phyloP scores from a whole-genome alignment of 2,797 vertebrate species.

The Hydrocynus forskahlii region DNA sequence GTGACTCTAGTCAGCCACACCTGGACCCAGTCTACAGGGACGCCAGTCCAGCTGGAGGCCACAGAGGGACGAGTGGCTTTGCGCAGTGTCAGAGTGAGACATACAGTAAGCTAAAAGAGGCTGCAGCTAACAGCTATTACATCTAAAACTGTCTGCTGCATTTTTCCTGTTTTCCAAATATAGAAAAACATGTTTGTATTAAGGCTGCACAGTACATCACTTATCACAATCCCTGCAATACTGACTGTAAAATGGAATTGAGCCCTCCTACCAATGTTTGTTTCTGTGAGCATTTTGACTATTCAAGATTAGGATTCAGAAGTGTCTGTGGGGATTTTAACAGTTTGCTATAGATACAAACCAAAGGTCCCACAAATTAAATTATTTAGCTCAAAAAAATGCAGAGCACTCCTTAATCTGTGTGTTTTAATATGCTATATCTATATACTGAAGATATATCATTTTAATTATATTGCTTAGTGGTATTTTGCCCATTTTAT shows the following conservation, averaged over 20 bases:
- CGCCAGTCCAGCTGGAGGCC: constrained; percentile 19
- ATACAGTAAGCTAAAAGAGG: background rate
- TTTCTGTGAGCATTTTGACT: background rate
- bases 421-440: background rate
- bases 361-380: background rate
- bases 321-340: background rate
- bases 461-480: too few relatives aligned
- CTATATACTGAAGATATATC: background rate
- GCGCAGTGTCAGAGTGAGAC: background rate
- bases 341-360: too few relatives aligned
- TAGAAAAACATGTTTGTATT: background rate
- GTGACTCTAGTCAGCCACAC: constrained; percentile 54
- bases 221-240: too few relatives aligned
- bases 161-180: background rate
- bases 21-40: constrained; percentile 44
- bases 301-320: background rate
- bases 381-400: background rate
- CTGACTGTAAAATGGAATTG: too few relatives aligned
- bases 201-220: too few relatives aligned
- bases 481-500: background rate
- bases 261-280: too few relatives aligned
- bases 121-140: background rate
- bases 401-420: background rate
- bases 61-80: constrained; percentile 13
- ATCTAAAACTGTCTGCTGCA: background rate